Percentiles rank a stretch among this genome's conserved stretches.
Evolutionary conservation across 2,113 vertebrate genomes (phyloP).

Genomic region (Macquaria ambigua): DNA sequence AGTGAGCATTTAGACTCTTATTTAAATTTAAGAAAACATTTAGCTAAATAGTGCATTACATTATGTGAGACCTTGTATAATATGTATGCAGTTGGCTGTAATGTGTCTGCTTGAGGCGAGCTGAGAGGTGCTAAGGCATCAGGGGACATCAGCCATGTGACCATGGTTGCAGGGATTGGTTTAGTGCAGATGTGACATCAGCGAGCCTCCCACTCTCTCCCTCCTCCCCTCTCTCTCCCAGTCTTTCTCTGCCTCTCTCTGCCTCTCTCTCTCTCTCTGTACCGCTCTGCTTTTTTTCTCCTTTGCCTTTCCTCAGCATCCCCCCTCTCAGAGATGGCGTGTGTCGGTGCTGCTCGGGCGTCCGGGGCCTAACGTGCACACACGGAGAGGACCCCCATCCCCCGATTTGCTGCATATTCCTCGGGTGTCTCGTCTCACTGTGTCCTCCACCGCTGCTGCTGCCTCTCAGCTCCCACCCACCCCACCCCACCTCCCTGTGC

Average conservation of each 20-base stretch:
- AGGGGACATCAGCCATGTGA: conserved; percentile 89
- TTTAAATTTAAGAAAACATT: not conserved
- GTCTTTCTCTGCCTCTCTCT: conserved; percentile 75
- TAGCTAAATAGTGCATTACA: not conserved
- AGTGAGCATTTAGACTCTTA: not conserved
- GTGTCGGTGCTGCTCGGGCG: conserved; percentile 80
- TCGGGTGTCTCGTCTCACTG: conserved; percentile 34
- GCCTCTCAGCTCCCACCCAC: conserved; percentile 16
- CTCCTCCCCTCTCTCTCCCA: conserved; percentile 69
- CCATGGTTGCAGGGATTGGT: conserved; percentile 86
- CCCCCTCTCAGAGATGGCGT: conserved; percentile 87
- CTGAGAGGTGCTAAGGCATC: conserved; percentile 63
- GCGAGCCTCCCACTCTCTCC: conserved; percentile 71
- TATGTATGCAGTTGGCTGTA: conserved; percentile 47
- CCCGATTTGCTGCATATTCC: conserved; percentile 46
- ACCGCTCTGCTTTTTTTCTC: conserved; percentile 76
- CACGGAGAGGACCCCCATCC: conserved; percentile 43
- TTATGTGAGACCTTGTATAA: conserved; percentile 38
- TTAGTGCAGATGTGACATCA: conserved; percentile 86
- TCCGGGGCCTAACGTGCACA: conserved; percentile 82
- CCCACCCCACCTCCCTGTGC: conserved; percentile 39
- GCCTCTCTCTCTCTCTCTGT: conserved; percentile 59
- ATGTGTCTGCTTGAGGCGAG: conserved; percentile 52
- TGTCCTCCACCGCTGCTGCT: conserved; percentile 48
- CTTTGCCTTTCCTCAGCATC: conserved; percentile 83